Percentiles rank a stretch among this genome's conserved stretches.
These are phyloP conservation scores for Cassiopea xamachana DNA, from an alignment of 30 jellyfish, hydroid and myxozoan genomes.

Conservation along the genomic window DNA sequence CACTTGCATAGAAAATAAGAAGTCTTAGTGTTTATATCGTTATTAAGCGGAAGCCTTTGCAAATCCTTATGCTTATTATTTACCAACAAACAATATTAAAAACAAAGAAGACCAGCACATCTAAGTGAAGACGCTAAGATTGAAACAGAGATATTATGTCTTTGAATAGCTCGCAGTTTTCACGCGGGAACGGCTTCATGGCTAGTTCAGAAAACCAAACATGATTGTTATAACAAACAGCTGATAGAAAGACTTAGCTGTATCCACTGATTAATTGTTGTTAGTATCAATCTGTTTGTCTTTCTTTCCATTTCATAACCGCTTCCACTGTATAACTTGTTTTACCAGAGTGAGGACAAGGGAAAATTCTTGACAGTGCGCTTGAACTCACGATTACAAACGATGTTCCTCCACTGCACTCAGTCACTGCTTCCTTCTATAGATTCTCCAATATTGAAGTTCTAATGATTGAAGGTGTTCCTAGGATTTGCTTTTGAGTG, in stretches of 20 bases:
- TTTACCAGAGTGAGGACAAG: no score
- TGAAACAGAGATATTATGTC: neutral
- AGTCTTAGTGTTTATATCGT: neutral
- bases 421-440: no score
- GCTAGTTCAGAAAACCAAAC: conserved; percentile 1
- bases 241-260: conserved; percentile 1
- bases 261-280: neutral
- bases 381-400: no score
- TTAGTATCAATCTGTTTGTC: neutral
- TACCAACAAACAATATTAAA: neutral
- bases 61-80: neutral
- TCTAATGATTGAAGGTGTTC: no score
- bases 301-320: conserved; percentile 3
- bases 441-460: no score
- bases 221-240: conserved; percentile 29
- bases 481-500: no score
- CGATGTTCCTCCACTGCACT: no score
- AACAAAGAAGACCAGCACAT: neutral
- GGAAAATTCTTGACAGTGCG: no score
- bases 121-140: neutral
- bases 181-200: conserved; percentile 25
- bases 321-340: neutral
- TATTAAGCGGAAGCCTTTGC: neutral
- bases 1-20: neutral
- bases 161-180: neutral